These are phyloP conservation scores for Ephialtes manifestator DNA, from an alignment of 2,888 invertebrate species.

Conservation along the genomic window DNA sequence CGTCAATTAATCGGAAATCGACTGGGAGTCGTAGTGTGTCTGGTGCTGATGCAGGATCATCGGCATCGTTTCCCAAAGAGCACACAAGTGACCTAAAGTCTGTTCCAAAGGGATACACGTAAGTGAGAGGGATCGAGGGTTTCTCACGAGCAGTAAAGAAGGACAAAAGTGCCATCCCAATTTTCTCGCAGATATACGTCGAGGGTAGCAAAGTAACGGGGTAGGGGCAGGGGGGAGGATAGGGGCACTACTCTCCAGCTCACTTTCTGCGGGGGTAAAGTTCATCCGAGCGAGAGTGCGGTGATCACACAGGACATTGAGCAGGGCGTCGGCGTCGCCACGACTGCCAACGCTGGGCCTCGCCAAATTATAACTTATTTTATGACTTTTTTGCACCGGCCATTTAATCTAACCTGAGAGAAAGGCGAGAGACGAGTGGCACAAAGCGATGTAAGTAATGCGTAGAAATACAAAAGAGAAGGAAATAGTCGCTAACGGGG, in stretches of 20 bases:
- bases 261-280: conserved; percentile 78
- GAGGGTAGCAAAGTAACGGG: background rate
- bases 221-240: background rate
- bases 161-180: conserved; percentile 50
- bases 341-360: conserved; percentile 35
- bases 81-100: conserved; percentile 31
- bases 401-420: conserved; percentile 82
- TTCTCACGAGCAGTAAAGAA: conserved; percentile 6
- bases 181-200: conserved; percentile 53
- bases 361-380: conserved; percentile 86
- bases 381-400: conserved; percentile 85
- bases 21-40: conserved; percentile 28
- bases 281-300: conserved; percentile 83
- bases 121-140: background rate
- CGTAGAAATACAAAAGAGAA: conserved; percentile 69
- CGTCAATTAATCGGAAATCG: conserved; percentile 41
- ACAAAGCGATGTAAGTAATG: conserved; percentile 44
- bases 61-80: conserved; percentile 11
- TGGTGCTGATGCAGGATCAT: conserved; percentile 23
- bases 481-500: conserved; percentile 54
- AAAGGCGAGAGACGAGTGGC: conserved; percentile 30
- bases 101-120: conserved; percentile 28
- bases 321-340: conserved; percentile 81
- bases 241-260: conserved; percentile 24
- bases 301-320: conserved; percentile 86